Evolutionary conservation across 1,140 invertebrate genomes (phyloP), one percentile per base, ranked within the genome.

Genomic region (Trissolcus basalis): DNA sequence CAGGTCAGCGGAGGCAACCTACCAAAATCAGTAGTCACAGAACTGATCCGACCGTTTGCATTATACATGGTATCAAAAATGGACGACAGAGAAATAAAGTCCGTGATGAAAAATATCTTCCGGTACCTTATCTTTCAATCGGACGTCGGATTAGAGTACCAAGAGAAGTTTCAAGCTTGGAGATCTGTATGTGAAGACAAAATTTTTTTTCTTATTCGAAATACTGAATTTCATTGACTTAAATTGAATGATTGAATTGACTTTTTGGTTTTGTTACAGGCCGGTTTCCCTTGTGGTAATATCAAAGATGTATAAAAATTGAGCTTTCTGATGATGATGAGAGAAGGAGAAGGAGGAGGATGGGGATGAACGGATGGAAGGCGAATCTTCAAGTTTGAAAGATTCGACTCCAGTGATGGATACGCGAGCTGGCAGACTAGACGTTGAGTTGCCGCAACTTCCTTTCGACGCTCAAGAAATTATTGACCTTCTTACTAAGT

Each of bases 371-470:
- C 5, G 0, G 8, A 36, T 14, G 5, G 14, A 27, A 54, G n/a
- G n/a, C n/a, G n/a, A 41, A 15, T 6, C 19, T 27, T 27, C 19
- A 41, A 16, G 15, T 44, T 3, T 3, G 2, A 13, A 14, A 3
- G 13, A 44, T 12, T 13, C 7, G 13, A 13, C 1, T 7, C 6
- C 85, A 81, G 76, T 77, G 85, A 82, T 94, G 27, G 95, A 96
- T 90, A 94, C 94, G 14, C 89, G 95, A 54, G 94, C 94, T 19
- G 95, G 95, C 8, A 89, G 89, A 76, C 93, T 96, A 0, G 89
- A 94, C 85, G 93, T 95, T 0, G 86, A 90, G 47, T 89, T 96
- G 67, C 90, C 92, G 0, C 91, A 93, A 79, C 86, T 96, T 44
- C 89, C 90, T 16, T 91, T 95, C 27, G 89, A 93, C 78, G 85